phyloP scores from a whole-genome alignment of 2,888 invertebrate genomes.

The Chromoteleia sp. region DNA sequence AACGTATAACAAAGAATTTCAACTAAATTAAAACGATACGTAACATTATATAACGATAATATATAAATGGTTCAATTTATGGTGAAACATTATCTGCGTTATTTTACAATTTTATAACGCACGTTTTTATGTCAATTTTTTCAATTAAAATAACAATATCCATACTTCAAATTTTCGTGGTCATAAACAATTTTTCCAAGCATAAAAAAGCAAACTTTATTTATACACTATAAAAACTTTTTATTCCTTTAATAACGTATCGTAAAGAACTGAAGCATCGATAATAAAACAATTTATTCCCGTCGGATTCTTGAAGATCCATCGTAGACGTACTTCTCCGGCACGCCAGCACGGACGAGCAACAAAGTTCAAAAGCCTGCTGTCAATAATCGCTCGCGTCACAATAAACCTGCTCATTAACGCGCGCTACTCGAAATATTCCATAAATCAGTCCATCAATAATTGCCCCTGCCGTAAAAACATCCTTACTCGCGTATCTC shows the following conservation, averaged over 20 bases:
- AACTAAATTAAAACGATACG: too few species aligned
- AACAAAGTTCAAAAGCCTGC: constrained; percentile 38
- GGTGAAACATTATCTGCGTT: too few species aligned
- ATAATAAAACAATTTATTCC: constrained; percentile 39
- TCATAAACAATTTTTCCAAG: neutral
- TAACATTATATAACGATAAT: too few species aligned
- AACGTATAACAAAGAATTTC: too few species aligned
- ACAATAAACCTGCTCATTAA: constrained; percentile 53
- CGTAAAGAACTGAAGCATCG: constrained; percentile 28
- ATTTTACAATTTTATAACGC: too few species aligned
- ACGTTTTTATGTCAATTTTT: too few species aligned
- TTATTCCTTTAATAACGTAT: constrained; percentile 19
- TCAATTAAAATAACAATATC: too few species aligned
- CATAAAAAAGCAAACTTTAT: neutral
- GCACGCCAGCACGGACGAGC: neutral
- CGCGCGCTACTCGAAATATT: constrained; percentile 40
- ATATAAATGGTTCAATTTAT: too few species aligned
- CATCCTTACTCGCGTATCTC: constrained; percentile 29
- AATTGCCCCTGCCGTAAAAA: constrained; percentile 37
- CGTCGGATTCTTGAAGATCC: constrained; percentile 3
- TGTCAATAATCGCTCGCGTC: constrained; percentile 29
- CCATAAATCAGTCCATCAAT: constrained; percentile 50
- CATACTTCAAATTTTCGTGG: neutral
- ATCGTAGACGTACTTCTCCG: neutral
- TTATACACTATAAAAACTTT: constrained; percentile 7